Conservation (phyloP, 2,797 vertebrate genomes). For the Myioborus melanocephalus region DNA sequence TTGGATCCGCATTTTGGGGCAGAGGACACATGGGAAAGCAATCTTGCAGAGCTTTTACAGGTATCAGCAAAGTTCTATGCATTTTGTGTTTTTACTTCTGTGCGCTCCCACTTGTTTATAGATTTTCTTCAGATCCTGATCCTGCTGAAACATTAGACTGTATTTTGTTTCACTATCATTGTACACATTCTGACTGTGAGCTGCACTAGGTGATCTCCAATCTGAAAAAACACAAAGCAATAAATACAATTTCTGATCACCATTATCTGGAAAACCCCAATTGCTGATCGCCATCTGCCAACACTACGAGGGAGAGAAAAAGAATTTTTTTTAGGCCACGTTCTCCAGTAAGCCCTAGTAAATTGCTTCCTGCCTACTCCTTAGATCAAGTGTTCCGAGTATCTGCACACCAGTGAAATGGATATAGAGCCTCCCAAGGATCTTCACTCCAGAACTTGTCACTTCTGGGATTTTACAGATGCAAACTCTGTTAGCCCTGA, state of each 20-base stretch:
- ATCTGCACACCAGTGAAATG: not conserved
- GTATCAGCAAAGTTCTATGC: not conserved
- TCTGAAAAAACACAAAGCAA: not conserved
- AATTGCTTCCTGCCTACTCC: not conserved
- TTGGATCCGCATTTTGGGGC: not conserved
- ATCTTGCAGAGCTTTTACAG: not conserved
- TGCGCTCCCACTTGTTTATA: not conserved
- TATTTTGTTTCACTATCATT: not conserved
- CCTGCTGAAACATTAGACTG: not conserved
- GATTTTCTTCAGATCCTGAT: not conserved
- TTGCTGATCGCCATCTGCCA: not conserved
- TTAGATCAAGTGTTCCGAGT: not conserved
- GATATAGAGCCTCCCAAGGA: not conserved
- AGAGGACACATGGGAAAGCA: not conserved
- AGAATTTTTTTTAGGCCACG: not conserved
- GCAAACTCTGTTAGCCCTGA: not conserved
- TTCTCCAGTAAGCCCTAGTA: not conserved
- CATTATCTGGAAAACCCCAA: not conserved
- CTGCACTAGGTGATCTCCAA: not conserved
- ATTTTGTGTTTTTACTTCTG: not conserved
- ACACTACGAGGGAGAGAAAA: not conserved
- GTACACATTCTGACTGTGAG: not conserved
- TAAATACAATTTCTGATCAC: not conserved
- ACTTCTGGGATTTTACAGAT: not conserved
- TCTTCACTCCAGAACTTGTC: not conserved